Base-by-base conservation (phyloP, 2,797 vertebrate genomes). In the Syndactyla subalaris region DNA sequence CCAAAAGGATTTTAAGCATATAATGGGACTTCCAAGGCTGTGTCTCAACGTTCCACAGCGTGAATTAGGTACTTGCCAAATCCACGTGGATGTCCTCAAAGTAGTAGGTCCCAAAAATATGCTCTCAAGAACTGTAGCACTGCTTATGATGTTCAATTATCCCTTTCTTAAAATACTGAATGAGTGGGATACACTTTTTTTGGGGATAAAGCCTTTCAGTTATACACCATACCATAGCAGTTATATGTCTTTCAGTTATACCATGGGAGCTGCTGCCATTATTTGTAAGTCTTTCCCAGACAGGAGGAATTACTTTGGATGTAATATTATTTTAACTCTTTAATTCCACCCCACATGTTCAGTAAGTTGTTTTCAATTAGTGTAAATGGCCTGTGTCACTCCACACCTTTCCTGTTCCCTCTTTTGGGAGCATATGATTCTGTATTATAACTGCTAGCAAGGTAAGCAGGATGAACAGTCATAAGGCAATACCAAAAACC, bases 281-380 rank as follows among this genome's bases (percentile, higher is more conserved):
- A 80, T 65, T 80, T 23, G 2, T 5, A n/a, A 46, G 11, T 22
- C 21, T 57, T 75, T 80, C 13, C 21, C 15, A 84, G 26, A 29
- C 46, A n/a, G 8, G 6, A 55, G 51, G 29, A 54, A 71, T 0
- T 1, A 55, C 29, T 62, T 38, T 26, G 16, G 24, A 49, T 34
- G n/a, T 36, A 66, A 38, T 43, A 45, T 32, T 54, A 88, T 45
- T 93, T 88, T 49, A 76, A 51, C 27, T 88, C 65, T 92, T 93
- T 81, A 83, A 79, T 92, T 78, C 39, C 38, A 92, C 15, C 27
- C 43, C 23, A 29, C 24, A 88, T 29, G 30, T 61, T 65, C 54
- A 92, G 38, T n/a, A 96, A 91, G 26, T 72, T 52, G 12, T 38
- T 91, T 95, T 85, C 29, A 63, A 32, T 38, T 9, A 45, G 21